Base-by-base conservation (phyloP, 2,888 invertebrate species). In the Nesidiocoris tenuis region DNA sequence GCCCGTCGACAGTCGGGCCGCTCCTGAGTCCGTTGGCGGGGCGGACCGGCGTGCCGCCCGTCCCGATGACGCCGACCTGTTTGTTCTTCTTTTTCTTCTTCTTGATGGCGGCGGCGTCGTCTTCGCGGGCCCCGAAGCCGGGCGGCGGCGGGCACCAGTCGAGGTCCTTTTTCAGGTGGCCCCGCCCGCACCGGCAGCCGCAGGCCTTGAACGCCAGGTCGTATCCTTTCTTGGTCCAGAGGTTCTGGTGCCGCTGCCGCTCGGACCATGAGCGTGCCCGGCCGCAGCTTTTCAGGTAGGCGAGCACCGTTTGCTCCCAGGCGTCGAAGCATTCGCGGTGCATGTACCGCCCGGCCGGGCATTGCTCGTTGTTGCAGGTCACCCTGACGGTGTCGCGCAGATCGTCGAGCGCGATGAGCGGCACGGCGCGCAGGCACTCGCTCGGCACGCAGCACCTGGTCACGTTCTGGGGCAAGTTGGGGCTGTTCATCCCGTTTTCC, bases 171-270 rank as follows among this genome's bases (percentile, higher is more conserved):
- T 95, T 92, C 81, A 98, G 85, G 82, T 96, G 96, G 3, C 97
- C 97, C 25, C 94, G 88, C 1, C 93, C 93, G 85, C 97, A 97
- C 79, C 92, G 91, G 85, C 98, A 98, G 57, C 92, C 93, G 86
- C 97, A 98, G 5, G 95, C 95, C 82, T 96, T 96, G 85, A 92
- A 96, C 5, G 96, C 96, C 83, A 97, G 85, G 85, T 98, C 97
- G 86, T 97, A 97, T 72, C 97, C 97, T 84, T 96, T 96, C 85
- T 97, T 97, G 75, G 96, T 96, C 98, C 98, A 98, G 77, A 98
- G 86, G 85, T 97, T 97, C 86, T 97, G 96, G 81, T 92, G 90
- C 24, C 96, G 88, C 84, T 97, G 97, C 76, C 95, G 88, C 83
- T 97, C 96, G 55, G 95, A 95, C 97, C 97, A 97, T 80, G 93